A percentile compares a stretch with the other conserved stretches of the same genome.
Evolutionary conservation across 1,140 invertebrate species (phyloP).

Genomic region (Temnothorax curvispinosus): DNA sequence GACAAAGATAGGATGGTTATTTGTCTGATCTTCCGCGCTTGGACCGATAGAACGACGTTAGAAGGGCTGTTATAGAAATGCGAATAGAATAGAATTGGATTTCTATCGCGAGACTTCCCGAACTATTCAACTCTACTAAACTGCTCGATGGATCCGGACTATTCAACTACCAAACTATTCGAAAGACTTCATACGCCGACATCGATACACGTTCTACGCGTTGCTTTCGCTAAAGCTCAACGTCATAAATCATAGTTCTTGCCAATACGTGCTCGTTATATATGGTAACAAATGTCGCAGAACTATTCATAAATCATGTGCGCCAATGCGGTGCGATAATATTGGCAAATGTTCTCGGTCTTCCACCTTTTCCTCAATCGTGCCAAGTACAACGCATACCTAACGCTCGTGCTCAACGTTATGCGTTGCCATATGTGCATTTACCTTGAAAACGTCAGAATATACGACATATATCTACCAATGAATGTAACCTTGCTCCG

Average conservation of each 20-base stretch:
- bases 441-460: neutral
- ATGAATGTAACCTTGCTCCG: constrained; percentile 5
- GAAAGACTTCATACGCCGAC: neutral
- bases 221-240: neutral
- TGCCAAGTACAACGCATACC: neutral
- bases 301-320: constrained; percentile 6
- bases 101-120: neutral
- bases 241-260: constrained; percentile 12
- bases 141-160: neutral
- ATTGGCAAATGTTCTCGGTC: neutral
- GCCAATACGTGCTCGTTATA: neutral
- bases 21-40: neutral
- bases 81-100: neutral
- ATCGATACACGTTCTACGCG: neutral
- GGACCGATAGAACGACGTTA: neutral
- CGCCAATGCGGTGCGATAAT: neutral
- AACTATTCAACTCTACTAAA: neutral
- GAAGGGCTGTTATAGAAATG: neutral
- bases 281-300: neutral
- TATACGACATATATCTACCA: neutral
- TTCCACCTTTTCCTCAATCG: constrained; percentile 3
- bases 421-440: neutral
- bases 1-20: neutral
- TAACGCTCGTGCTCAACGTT: neutral
- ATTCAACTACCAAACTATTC: neutral